Base-by-base conservation (phyloP, 2,797 vertebrate species). In the Tauraco hartlaubi region DNA sequence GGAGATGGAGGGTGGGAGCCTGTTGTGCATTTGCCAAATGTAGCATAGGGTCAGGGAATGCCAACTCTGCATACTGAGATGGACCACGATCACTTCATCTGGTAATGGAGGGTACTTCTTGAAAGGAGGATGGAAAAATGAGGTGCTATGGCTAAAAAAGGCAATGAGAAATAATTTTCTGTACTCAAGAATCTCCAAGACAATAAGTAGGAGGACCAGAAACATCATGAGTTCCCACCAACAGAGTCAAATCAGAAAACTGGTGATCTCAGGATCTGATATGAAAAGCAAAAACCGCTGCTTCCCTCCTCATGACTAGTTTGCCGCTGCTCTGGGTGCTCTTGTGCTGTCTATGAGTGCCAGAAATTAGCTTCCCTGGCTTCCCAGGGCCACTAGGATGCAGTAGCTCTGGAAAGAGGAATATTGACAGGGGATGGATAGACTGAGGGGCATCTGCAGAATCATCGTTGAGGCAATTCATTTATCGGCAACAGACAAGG, bases 401-500 rank as follows among this genome's bases (percentile, higher is more conserved):
- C n/a, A 77, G 25, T 23, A 66, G 12, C 43, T 62, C 64, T 71
- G 23, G 37, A 71, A 91, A 9, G 20, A 88, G 14, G 12, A 69
- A 1, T 20, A 33, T 9, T 55, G 22, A 15, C 19, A 9, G 20
- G 41, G 37, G 61, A 82, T 21, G 11, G 37, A 55, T 1, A 18
- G 25, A n/a, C 9, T 8, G 18, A 39, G 20, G 10, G 6, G 1
- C 37, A 67, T 11, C 39, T 48, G 5, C 23, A 48, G 59, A 23
- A 20, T 58, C 31, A 5, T 28, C 61, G 7, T 6, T 62, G n/a
- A 58, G 17, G 14, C 1, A 0, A 3, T 37, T 28, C 26, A 66
- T 35, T 71, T 9, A 83, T 31, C 56, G 58, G 51, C 39, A 29
- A 26, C 11, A n/a, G 41, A 51, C 2, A 78, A 73, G 11, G 31